Percentiles rank a stretch among this genome's conserved stretches.
phyloP scores from a whole-genome alignment of 2,797 vertebrate genomes.

The Channallabes apus region DNA sequence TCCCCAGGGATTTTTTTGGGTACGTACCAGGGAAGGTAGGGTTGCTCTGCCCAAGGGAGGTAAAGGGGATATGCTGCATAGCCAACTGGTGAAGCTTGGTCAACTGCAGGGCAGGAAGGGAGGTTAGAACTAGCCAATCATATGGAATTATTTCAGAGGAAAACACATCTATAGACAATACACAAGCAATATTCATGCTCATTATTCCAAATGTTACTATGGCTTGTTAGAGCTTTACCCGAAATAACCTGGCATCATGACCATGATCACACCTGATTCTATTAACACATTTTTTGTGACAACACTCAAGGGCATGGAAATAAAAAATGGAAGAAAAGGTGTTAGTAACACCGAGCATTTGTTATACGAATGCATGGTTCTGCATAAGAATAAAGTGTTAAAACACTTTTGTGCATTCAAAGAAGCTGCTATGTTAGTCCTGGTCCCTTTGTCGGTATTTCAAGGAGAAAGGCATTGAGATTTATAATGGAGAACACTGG shows the following conservation, averaged over 20 bases:
- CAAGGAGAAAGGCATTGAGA: conserved; percentile 41
- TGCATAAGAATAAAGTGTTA: conserved; percentile 50
- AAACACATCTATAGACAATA: conserved; percentile 80
- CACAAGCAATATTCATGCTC: conserved; percentile 72
- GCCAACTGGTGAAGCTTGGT: conserved; percentile 99
- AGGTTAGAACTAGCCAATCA: conserved; percentile 98
- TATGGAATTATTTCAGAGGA: conserved; percentile 94
- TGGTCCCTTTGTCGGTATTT: conserved; percentile 36
- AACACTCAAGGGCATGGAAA: conserved; percentile 25
- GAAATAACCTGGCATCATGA: conserved; percentile 39
- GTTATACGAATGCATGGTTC: conserved; percentile 33
- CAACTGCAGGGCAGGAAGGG: conserved; percentile 97
- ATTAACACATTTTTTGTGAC: conserved; percentile 35
- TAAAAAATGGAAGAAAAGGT: conserved; percentile 23
- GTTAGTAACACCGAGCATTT: conserved; percentile 43
- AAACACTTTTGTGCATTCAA: conserved; percentile 69
- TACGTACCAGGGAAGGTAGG: conserved; percentile 99
- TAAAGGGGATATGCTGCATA: conserved; percentile 98
- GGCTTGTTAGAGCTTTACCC: conserved; percentile 65
- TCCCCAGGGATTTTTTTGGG: conserved; percentile 88
- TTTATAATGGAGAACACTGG: conserved; percentile 63
- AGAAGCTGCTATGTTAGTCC: conserved; percentile 70
- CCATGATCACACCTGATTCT: conserved; percentile 40
- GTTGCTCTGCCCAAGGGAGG: conserved; percentile 98
- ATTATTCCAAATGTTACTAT: conserved; percentile 61